Conservation (phyloP, 2,797 vertebrate species). For the Enteromius fasciolatus region DNA sequence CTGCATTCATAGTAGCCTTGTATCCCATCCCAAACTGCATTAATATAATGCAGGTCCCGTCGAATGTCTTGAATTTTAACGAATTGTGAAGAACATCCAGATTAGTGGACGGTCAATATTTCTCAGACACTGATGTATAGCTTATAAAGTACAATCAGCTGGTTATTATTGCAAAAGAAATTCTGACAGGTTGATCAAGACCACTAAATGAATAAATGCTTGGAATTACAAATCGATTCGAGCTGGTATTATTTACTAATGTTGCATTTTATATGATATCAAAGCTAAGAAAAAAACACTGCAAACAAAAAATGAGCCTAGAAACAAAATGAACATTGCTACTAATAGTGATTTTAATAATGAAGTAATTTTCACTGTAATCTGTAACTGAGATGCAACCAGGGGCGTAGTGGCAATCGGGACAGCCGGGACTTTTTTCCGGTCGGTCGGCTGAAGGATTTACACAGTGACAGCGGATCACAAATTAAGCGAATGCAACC, state of each 20-base stretch:
- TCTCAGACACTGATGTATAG: slow-evolving; percentile 11
- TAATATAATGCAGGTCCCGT: slow-evolving; percentile 70
- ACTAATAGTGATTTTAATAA: background rate
- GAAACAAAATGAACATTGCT: background rate
- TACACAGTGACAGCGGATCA: no score
- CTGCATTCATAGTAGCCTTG: slow-evolving; percentile 67
- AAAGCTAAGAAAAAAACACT: background rate
- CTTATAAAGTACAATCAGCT: background rate
- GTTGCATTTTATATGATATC: background rate
- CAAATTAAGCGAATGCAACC: no score
- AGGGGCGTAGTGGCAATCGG: no score
- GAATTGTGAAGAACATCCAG: slow-evolving; percentile 17
- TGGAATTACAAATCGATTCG: background rate
- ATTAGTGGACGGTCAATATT: slow-evolving; percentile 11
- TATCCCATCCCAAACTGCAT: slow-evolving; percentile 70
- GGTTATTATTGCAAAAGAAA: background rate
- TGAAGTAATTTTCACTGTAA: background rate
- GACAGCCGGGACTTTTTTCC: no score
- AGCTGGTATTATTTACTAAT: background rate
- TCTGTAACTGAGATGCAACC: background rate
- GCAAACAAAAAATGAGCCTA: background rate
- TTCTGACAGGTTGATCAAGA: background rate
- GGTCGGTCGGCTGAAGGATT: no score
- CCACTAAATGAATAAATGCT: background rate
- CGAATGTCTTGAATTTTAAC: slow-evolving; percentile 9